Conservation (phyloP, 2,888 invertebrate species). For the Troilus luridus region DNA sequence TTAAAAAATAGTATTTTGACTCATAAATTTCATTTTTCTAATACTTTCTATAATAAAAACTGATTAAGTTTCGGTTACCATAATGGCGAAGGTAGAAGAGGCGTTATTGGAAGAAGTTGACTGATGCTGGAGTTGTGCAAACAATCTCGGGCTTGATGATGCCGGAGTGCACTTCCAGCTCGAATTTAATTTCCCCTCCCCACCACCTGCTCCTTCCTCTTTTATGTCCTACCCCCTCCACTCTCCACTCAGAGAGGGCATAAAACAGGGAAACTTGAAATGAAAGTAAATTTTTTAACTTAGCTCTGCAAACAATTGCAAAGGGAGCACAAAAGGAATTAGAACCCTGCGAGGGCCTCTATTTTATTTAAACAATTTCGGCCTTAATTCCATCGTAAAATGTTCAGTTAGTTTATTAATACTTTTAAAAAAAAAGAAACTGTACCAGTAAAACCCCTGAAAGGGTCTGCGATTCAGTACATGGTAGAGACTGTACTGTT, state of each 20-base stretch:
- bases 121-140: conserved; percentile 16
- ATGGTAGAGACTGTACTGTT: no score
- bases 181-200: not conserved
- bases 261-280: not conserved
- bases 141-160: conserved; percentile 4
- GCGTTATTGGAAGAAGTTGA: not conserved
- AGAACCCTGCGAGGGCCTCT: not conserved
- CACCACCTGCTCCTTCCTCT: not conserved
- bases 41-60: not conserved
- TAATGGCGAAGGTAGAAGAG: not conserved
- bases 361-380: not conserved
- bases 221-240: not conserved
- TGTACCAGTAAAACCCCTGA: no score
- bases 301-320: not conserved
- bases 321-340: not conserved
- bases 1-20: no score
- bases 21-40: not conserved
- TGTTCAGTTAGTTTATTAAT: no score
- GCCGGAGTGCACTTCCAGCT: not conserved
- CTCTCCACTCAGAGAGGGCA: not conserved
- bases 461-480: no score
- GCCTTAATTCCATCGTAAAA: not conserved
- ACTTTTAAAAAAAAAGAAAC: no score
- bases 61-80: not conserved
- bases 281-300: not conserved